Evolutionary conservation across 2,797 vertebrate species (phyloP).

Genomic region (Parotocinclus haroldoi): DNA sequence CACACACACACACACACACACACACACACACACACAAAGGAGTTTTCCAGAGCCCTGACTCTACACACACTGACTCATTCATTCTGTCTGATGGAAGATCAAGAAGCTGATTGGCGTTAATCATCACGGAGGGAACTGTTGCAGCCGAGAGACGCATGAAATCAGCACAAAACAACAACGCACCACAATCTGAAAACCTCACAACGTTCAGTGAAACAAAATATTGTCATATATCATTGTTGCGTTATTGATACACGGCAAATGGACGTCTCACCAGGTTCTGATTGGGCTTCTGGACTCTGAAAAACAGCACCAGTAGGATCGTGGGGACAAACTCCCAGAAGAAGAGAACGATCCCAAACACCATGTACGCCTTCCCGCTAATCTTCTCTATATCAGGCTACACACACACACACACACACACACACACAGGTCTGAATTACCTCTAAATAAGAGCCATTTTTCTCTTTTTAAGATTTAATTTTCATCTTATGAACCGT

Average conservation of each 20-base stretch:
- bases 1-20: no score
- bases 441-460: no score
- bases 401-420: conserved; percentile 47
- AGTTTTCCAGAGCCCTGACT: neutral
- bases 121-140: no score
- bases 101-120: no score
- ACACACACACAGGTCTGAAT: conserved; percentile 8
- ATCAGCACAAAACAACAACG: no score
- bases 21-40: conserved; percentile 18
- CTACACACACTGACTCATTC: conserved; percentile 7
- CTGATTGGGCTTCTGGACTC: conserved; percentile 85
- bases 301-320: conserved; percentile 88
- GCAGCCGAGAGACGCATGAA: no score
- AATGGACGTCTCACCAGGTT: conserved; percentile 79
- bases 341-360: conserved; percentile 89
- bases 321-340: conserved; percentile 93
- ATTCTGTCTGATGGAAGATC: neutral
- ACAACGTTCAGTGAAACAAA: no score
- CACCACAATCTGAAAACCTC: no score
- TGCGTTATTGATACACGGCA: neutral
- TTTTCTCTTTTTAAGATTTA: no score
- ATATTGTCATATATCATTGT: no score
- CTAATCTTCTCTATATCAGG: conserved; percentile 75
- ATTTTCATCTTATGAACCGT: no score
- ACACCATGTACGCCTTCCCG: conserved; percentile 84